Evolutionary conservation across 2,113 vertebrate species (phyloP).

Genomic region (Psammodynastes pulverulentus): DNA sequence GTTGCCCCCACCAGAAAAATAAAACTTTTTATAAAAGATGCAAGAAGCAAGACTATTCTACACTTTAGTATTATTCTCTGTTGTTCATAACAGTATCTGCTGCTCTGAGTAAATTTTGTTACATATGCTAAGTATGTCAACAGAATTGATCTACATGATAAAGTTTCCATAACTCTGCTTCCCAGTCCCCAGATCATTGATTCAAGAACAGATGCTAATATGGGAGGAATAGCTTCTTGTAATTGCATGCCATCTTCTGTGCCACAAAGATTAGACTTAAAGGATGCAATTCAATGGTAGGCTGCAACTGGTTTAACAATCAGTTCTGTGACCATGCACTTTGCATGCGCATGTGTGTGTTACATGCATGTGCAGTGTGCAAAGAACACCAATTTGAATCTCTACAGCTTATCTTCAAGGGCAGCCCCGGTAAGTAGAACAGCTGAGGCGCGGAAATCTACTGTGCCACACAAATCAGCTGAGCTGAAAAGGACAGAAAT

Average conservation of each 20-base stretch:
- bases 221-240: background rate
- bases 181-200: background rate
- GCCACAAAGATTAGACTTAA: background rate
- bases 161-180: background rate
- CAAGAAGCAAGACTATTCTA: too few relatives aligned
- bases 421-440: too few relatives aligned
- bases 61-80: background rate
- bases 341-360: too few relatives aligned
- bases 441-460: too few relatives aligned
- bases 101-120: background rate
- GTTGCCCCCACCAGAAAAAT: background rate
- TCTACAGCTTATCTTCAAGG: too few relatives aligned
- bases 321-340: too few relatives aligned
- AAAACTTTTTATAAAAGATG: background rate
- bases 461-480: too few relatives aligned
- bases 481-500: too few relatives aligned
- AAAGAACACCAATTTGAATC: too few relatives aligned
- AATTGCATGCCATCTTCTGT: background rate
- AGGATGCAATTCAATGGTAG: too few relatives aligned
- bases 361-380: too few relatives aligned
- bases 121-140: background rate
- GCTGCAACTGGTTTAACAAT: too few relatives aligned
- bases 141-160: background rate
- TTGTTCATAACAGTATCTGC: background rate
- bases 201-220: background rate